Evolutionary conservation across 2,888 invertebrate genomes (phyloP), one percentile per base, ranked within the genome.

Genomic region (Willowsia nigromaculata): DNA sequence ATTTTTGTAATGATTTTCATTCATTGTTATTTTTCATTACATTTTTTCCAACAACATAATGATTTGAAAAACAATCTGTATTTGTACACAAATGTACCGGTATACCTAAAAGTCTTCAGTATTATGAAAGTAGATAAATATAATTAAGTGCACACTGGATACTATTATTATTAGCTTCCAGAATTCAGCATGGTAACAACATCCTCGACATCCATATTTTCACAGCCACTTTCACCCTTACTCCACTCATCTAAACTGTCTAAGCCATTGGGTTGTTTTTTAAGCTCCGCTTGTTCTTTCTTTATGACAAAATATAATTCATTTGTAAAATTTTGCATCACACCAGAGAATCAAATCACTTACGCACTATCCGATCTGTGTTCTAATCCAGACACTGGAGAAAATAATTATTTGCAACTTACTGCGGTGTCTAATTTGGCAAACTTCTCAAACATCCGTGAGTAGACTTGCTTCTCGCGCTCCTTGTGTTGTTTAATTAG

Each of bases 401-500:
- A 11, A 37, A 30, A 43, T 22, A 11, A 2, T 71, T 25, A 53
- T n/a, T 33, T 56, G 43, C 25, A 6, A 68, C 71, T 74, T 82
- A 83, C 90, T 88, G 92, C 84, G 40, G 81, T 85, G 68, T 89
- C 90, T 93, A 81, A 15, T 27, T 86, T 80, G 2, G 86, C 86
- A 81, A 86, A 86, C 94, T 98, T 98, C 93, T 97, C 96, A 94
- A 99, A 99, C 98, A 99, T 98, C 94, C 98, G 98, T 15, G 97
- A 97, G 94, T 98, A 99, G 47, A 98, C 95, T 93, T 96, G 96
- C 94, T 97, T 98, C 94, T 99, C 98, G 90, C 96, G 96, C 85
- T 96, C 95, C 91, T 96, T 95, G 93, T 97, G 96, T 92, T 97
- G 96, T 93, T 96, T 96, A 22, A 98, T 95, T 90, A 96, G 95